These are phyloP conservation scores for Tetramorium bicarinatum DNA, from an alignment of 2,888 invertebrate species.

Conservation along the genomic window DNA sequence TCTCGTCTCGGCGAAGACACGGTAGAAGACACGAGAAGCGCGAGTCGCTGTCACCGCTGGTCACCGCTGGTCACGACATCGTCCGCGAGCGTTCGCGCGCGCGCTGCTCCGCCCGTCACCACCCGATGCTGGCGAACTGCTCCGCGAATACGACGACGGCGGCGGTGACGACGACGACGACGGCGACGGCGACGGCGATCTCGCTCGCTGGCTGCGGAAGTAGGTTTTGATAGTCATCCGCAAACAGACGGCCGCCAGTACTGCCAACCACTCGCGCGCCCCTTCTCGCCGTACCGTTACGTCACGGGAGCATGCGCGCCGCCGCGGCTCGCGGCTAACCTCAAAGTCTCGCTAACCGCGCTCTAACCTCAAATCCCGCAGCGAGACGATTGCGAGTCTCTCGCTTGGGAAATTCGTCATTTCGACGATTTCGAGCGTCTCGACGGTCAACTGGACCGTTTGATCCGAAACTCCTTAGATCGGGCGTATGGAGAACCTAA, in stretches of 20 bases:
- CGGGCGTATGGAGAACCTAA: background rate
- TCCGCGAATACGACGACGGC: background rate
- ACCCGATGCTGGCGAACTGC: conserved; percentile 21
- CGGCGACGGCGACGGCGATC: conserved; percentile 32
- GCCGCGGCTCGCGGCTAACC: conserved; percentile 40
- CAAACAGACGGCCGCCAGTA: conserved; percentile 77
- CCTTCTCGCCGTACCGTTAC: conserved; percentile 51
- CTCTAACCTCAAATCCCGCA: too few relatives aligned
- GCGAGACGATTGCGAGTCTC: background rate
- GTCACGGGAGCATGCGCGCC: conserved; percentile 53
- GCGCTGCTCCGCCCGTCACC: conserved; percentile 36
- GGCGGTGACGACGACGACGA: background rate
- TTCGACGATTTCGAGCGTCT: background rate
- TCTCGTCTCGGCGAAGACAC: conserved; percentile 1
- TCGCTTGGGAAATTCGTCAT: background rate
- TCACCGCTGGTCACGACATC: conserved; percentile 43
- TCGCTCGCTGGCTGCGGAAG: conserved; percentile 73
- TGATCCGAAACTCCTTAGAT: background rate
- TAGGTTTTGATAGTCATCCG: conserved; percentile 85
- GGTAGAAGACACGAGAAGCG: conserved; percentile 40
- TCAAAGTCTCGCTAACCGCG: background rate
- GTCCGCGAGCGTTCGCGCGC: conserved; percentile 58
- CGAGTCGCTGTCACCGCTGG: conserved; percentile 34
- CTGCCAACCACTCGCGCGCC: conserved; percentile 71
- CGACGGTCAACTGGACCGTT: background rate